Percentiles rank a stretch among this genome's conserved stretches.
Conservation (phyloP, 1,140 invertebrate species). For the Pogonus chalceus region DNA sequence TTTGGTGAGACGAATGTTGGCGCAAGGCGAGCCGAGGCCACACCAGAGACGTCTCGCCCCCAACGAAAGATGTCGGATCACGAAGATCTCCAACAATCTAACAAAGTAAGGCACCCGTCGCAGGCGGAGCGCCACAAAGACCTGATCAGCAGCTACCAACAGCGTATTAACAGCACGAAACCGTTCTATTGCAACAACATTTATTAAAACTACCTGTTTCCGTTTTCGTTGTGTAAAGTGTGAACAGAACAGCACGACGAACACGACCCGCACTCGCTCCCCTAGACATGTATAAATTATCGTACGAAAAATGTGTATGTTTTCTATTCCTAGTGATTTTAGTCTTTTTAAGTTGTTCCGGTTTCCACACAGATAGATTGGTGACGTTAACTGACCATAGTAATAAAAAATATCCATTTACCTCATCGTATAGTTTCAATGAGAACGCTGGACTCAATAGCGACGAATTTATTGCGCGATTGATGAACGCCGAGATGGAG, state of each 20-base stretch:
- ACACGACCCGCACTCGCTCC: constrained; percentile 16
- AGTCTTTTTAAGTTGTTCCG: constrained; percentile 33
- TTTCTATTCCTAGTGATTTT: constrained; percentile 33
- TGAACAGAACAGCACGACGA: constrained; percentile 14
- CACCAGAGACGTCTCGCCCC: not conserved
- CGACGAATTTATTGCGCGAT: constrained; percentile 8
- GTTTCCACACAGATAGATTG: constrained; percentile 32
- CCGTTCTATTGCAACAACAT: too few species aligned
- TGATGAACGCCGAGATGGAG: constrained; percentile 1
- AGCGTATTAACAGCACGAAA: too few species aligned
- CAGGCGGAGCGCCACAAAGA: not conserved
- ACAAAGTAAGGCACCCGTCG: constrained; percentile 1
- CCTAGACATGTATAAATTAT: constrained; percentile 34
- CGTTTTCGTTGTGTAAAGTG: constrained; percentile 2
- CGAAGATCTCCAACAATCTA: constrained; percentile 4
- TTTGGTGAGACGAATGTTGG: not conserved
- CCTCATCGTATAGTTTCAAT: constrained; percentile 3
- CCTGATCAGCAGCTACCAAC: too few species aligned
- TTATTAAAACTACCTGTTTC: not conserved
- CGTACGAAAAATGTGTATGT: constrained; percentile 34
- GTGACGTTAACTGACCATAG: not conserved
- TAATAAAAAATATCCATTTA: constrained; percentile 5
- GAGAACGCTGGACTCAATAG: constrained; percentile 1
- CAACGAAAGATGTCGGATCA: constrained; percentile 7
- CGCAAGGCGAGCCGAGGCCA: not conserved